Base-by-base conservation (phyloP, 2,888 invertebrate genomes). In the Chrysomela aeneicollis region DNA sequence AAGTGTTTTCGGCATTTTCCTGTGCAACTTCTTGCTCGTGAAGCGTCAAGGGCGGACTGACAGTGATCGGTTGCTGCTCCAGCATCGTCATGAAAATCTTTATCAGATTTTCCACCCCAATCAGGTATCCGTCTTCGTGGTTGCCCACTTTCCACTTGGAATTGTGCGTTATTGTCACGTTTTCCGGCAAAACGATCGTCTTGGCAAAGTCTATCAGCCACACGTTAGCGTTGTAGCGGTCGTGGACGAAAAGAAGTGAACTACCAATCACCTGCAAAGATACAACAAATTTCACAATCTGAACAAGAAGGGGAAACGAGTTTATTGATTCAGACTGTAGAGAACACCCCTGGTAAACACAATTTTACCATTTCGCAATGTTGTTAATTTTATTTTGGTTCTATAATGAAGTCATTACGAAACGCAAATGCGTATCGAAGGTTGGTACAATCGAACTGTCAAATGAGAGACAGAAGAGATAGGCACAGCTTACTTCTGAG, bases 181-280 rank as follows among this genome's bases (percentile, higher is more conserved):
- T 87, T 0, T 88, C 87, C 0, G 95, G 94, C 37, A 97, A 86
- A 12, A 90, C 88, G 51, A 95, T 88, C 0, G 97, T 96, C 84
- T 98, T 98, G 53, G 98, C 97, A 80, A 98, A 98, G 84, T 98
- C 98, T 72, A 98, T 98, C 85, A 98, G 88, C 98, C 98, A 98
- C 12, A 96, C 90, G 68, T 93, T 94, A 26, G 96, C 94, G 79
- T 90, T 92, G 71, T 88, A 88, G 61, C 90, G 87, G 82, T 98
- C 97, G 84, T 97, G 97, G 59, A 98, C 95, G 81, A 98, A 95
- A 63, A 98, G 87, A 64, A 98, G 85, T 21, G 97, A 97, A 82
- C 97, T 97, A 69, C 96, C 95, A 75, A 97, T 95, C 54, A 97
- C 89, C 89, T 90, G 79, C 17, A 82, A 80, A 18, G 50, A 67